Percentiles rank a stretch among this genome's conserved stretches.
These are phyloP conservation scores for Dryoscopus gambensis DNA, from an alignment of 2,113 vertebrate species.

Conservation along the genomic window DNA sequence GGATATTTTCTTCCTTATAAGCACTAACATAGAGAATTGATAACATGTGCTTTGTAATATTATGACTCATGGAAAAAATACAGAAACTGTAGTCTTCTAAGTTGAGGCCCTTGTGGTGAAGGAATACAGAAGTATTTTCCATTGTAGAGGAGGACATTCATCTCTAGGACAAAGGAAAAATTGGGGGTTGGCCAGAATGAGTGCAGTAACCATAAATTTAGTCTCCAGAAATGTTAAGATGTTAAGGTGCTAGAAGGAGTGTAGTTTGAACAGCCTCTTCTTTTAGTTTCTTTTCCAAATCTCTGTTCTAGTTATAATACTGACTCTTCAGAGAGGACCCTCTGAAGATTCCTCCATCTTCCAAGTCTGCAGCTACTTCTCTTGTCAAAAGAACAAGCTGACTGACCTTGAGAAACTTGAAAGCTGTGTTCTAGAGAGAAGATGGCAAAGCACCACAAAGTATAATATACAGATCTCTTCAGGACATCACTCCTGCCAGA, in stretches of 20 bases:
- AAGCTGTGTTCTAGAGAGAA: background rate
- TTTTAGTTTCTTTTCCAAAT: background rate
- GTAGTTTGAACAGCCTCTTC: background rate
- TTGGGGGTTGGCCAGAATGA: background rate
- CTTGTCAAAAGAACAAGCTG: background rate
- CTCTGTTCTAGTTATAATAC: background rate
- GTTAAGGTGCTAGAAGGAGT: background rate
- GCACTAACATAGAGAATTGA: background rate
- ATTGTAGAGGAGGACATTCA: background rate
- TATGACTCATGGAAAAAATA: background rate
- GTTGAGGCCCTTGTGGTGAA: background rate
- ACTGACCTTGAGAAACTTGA: background rate
- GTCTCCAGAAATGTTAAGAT: background rate
- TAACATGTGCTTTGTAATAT: background rate
- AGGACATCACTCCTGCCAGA: background rate
- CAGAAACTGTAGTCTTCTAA: background rate
- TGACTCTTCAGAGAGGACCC: background rate
- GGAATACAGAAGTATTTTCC: background rate
- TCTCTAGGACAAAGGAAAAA: background rate
- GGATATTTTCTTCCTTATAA: background rate
- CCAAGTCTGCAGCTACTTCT: background rate
- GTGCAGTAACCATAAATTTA: background rate
- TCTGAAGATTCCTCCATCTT: background rate
- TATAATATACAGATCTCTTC: background rate
- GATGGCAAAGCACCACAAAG: background rate